Conservation (phyloP, 2,888 invertebrate species). For the Mesoligia furuncula region DNA sequence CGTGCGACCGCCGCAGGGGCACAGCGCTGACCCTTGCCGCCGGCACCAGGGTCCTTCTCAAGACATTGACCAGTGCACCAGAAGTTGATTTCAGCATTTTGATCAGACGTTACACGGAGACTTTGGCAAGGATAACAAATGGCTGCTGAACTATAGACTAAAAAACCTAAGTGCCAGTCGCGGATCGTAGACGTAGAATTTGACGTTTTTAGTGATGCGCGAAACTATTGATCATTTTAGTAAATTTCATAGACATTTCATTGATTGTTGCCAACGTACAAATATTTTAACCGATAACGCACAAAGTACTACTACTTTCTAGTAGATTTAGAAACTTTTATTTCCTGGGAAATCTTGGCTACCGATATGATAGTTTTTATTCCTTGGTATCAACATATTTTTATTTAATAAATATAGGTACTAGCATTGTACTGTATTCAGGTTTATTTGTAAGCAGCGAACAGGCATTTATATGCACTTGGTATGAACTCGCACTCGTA, state of each 20-base stretch:
- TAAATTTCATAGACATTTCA: slow-evolving; percentile 1
- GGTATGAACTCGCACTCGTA: neutral
- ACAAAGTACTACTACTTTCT: neutral
- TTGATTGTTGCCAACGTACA: neutral
- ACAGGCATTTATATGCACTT: neutral
- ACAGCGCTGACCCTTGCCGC: slow-evolving; percentile 80
- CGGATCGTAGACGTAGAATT: slow-evolving; percentile 7
- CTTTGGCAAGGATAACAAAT: slow-evolving; percentile 85
- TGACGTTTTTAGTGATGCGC: slow-evolving; percentile 66
- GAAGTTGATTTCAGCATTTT: slow-evolving; percentile 88
- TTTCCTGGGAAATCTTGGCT: neutral
- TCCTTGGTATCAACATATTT: neutral
- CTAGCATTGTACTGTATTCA: neutral
- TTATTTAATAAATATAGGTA: neutral
- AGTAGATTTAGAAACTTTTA: neutral
- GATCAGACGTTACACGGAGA: slow-evolving; percentile 74
- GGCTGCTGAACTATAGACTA: slow-evolving; percentile 82
- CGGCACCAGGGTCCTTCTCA: slow-evolving; percentile 83
- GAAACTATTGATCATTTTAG: slow-evolving; percentile 49
- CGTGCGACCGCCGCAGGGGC: slow-evolving; percentile 83
- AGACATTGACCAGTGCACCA: slow-evolving; percentile 82
- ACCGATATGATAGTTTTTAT: neutral
- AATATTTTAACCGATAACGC: neutral
- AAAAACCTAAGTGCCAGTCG: slow-evolving; percentile 64
- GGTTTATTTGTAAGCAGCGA: neutral